Conservation (phyloP, 2,797 vertebrate species). For the Dicrostonyx torquatus region DNA sequence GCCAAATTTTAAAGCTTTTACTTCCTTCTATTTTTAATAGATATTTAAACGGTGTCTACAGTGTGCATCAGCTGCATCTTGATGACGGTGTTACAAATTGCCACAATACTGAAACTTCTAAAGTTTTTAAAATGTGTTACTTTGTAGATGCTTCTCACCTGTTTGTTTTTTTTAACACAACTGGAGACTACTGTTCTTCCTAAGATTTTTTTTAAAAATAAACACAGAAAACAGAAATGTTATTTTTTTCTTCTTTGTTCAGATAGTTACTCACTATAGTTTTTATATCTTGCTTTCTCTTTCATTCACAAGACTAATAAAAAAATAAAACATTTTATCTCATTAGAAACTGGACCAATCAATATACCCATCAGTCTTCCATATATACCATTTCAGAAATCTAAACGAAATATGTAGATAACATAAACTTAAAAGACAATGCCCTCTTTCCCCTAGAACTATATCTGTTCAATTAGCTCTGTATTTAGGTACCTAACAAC, state of each 20-base stretch:
- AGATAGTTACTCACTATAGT: not conserved
- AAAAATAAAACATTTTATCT: not conserved
- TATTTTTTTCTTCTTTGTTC: conserved; percentile 16
- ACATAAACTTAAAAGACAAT: not conserved
- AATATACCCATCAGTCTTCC: not conserved
- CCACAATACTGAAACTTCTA: not conserved
- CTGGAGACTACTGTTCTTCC: not conserved
- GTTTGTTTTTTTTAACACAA: not conserved
- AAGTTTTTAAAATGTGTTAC: not conserved
- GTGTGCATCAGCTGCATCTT: not conserved
- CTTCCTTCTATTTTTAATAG: conserved; percentile 30
- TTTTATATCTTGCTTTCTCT: conserved; percentile 1
- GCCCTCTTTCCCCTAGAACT: not conserved
- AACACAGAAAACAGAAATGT: not conserved
- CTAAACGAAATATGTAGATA: conserved; percentile 11
- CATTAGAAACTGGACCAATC: conserved; percentile 4
- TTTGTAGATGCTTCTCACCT: not conserved
- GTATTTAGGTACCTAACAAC: not conserved
- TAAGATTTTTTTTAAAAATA: conserved; percentile 7
- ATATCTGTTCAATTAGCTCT: not conserved
- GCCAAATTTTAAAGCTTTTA: not conserved
- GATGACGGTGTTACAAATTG: not conserved
- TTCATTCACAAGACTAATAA: not conserved
- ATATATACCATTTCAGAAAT: not conserved
- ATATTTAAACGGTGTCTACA: not conserved